These are phyloP conservation scores for Salticus scenicus DNA, from an alignment of 2,888 invertebrate species.

Conservation along the genomic window DNA sequence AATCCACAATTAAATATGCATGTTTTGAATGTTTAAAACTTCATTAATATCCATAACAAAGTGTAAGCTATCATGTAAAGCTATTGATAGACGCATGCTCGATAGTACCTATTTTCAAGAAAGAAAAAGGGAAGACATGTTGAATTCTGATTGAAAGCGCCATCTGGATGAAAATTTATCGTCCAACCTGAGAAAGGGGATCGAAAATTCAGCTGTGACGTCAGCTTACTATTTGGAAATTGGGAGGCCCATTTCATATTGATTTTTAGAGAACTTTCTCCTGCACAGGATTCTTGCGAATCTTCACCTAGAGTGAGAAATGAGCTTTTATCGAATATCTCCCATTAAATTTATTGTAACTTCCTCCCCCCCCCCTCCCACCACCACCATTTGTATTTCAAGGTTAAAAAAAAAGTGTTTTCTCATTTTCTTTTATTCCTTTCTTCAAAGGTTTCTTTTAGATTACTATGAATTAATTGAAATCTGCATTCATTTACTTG, in stretches of 20 bases:
- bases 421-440: no score
- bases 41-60: conserved; percentile 23
- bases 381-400: no score
- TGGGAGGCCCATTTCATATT: conserved; percentile 48
- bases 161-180: conserved; percentile 48
- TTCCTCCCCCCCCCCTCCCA: no score
- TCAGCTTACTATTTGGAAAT: conserved; percentile 48
- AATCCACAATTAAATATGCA: neutral
- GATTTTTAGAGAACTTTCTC: conserved; percentile 45
- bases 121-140: conserved; percentile 37
- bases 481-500: no score
- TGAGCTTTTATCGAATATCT: no score
- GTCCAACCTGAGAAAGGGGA: conserved; percentile 42
- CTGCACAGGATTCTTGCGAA: neutral
- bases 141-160: conserved; percentile 44
- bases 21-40: conserved; percentile 37
- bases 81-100: conserved; percentile 25
- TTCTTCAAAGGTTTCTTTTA: no score
- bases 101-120: conserved; percentile 3
- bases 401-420: neutral
- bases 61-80: conserved; percentile 32
- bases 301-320: neutral
- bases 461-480: no score
- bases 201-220: conserved; percentile 45
- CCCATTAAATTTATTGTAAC: no score